Conservation (phyloP, 2,113 vertebrate genomes). For the Heterochromis multidens region DNA sequence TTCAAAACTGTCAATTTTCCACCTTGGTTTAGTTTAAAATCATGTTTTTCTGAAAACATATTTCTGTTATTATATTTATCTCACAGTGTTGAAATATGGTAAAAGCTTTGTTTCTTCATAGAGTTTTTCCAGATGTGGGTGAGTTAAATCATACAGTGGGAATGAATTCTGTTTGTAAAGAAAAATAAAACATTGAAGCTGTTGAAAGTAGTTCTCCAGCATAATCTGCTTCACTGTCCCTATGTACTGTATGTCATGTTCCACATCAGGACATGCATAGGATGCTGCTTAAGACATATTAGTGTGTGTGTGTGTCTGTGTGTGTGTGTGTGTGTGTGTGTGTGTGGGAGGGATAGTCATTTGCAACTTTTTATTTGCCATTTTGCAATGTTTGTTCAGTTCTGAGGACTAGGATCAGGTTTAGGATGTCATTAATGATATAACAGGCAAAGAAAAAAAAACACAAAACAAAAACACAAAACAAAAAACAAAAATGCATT, state of each 20-base stretch:
- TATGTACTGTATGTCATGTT: neutral
- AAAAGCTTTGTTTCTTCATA: too few species aligned
- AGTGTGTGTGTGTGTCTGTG: neutral
- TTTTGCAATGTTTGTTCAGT: neutral
- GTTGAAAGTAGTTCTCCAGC: neutral
- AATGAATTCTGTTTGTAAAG: neutral
- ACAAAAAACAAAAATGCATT: accelerated
- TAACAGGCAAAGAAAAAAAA: neutral
- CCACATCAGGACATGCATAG: neutral
- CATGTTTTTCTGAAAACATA: too few species aligned
- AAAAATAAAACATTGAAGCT: neutral
- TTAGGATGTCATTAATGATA: neutral
- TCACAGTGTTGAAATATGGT: too few species aligned
- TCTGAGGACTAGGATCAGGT: neutral
- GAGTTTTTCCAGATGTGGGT: neutral
- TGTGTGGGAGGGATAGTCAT: neutral
- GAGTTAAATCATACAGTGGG: neutral
- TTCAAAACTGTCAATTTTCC: too few species aligned
- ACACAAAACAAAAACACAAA: neutral
- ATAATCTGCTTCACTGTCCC: neutral
- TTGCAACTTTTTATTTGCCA: neutral
- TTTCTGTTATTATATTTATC: too few species aligned
- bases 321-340: neutral
- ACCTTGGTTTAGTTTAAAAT: too few species aligned
- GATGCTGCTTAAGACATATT: neutral